phyloP scores from a whole-genome alignment of 1,140 invertebrate genomes.

The Aricia agestis region DNA sequence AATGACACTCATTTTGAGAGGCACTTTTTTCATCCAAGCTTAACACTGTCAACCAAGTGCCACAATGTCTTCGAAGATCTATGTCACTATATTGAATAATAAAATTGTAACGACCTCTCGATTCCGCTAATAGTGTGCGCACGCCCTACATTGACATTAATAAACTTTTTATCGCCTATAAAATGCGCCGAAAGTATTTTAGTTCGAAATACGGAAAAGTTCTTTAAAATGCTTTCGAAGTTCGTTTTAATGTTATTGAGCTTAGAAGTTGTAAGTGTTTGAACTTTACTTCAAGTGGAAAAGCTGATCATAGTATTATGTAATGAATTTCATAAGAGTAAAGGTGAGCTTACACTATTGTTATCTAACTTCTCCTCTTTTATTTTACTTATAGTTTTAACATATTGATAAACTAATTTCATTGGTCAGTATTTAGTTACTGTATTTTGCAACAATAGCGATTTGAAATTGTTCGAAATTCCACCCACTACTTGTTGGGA shows the following conservation, averaged over 20 bases:
- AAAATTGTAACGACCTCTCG: background rate
- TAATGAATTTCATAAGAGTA: background rate
- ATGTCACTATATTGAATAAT: background rate
- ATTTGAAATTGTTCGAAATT: no score
- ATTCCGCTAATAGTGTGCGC: background rate
- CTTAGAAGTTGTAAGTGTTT: constrained; percentile 1
- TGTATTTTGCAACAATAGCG: no score
- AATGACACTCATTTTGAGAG: no score
- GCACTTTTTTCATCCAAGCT: no score
- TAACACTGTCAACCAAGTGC: no score
- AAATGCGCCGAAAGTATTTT: background rate
- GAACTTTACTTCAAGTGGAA: constrained; percentile 1
- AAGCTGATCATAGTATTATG: background rate
- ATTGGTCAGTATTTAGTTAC: no score
- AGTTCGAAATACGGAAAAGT: background rate
- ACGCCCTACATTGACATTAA: background rate
- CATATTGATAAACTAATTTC: no score
- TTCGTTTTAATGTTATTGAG: constrained; percentile 1
- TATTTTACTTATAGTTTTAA: no score
- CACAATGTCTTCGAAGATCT: no score
- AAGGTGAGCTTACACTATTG: background rate
- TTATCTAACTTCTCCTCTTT: background rate
- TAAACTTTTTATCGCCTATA: background rate
- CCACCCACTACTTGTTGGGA: no score
- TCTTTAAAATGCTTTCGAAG: constrained; percentile 3